Conservation (phyloP, 2,888 invertebrate genomes). For the Acanthosepion esculentum region DNA sequence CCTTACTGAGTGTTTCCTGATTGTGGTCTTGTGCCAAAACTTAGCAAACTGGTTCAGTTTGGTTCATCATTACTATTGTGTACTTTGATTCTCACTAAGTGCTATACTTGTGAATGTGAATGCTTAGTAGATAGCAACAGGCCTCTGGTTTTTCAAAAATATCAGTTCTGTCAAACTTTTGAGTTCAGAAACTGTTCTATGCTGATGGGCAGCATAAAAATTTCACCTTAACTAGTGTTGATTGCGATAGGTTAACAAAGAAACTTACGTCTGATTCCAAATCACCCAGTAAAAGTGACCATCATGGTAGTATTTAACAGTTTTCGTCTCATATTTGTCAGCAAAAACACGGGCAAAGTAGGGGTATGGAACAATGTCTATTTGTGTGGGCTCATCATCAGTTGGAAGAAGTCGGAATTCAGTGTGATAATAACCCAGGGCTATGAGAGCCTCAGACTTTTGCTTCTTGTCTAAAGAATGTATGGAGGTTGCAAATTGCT, state of each 20-base stretch:
- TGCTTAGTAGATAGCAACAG: too few species aligned
- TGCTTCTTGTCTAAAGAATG: constrained; percentile 61
- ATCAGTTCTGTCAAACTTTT: neutral
- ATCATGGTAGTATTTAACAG: constrained; percentile 46
- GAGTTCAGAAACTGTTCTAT: neutral
- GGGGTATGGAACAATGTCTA: constrained; percentile 73
- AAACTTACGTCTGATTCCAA: constrained; percentile 36
- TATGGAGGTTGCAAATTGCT: neutral
- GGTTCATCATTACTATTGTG: too few species aligned
- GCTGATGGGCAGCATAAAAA: neutral
- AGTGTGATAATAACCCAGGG: constrained; percentile 72
- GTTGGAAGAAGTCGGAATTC: constrained; percentile 73
- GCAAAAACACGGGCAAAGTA: constrained; percentile 73
- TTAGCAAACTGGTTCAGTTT: too few species aligned
- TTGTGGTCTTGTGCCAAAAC: too few species aligned
- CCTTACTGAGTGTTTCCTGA: too few species aligned
- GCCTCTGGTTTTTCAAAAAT: too few species aligned
- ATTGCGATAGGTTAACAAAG: neutral
- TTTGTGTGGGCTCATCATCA: constrained; percentile 67
- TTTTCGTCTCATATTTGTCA: constrained; percentile 70
- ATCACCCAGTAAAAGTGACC: neutral
- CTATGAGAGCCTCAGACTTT: constrained; percentile 69
- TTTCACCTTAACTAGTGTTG: neutral
- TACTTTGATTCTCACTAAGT: too few species aligned
- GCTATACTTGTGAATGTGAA: too few species aligned